These are phyloP conservation scores for Hydrozoanthus tunicans DNA, from an alignment of 64 coral and sea anemone genomes.

Conservation along the genomic window DNA sequence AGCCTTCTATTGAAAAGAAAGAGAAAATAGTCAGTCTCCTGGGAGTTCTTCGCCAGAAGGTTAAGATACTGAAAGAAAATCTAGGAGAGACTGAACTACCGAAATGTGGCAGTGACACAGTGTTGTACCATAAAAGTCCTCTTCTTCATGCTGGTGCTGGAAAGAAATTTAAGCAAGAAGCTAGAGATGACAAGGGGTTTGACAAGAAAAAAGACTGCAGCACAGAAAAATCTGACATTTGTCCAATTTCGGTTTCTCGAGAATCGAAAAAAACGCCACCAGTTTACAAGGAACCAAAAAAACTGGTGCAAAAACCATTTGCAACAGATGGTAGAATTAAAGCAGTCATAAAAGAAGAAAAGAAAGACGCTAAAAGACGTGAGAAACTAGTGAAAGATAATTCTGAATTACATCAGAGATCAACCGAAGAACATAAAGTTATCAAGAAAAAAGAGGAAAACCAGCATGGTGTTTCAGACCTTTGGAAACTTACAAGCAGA, in stretches of 20 bases:
- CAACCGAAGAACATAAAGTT: background rate
- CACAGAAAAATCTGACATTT: no score
- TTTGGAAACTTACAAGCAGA: background rate
- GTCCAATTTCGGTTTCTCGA: no score
- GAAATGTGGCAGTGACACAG: no score
- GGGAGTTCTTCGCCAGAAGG: slow-evolving; percentile 3
- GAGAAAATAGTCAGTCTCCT: background rate
- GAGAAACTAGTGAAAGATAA: background rate
- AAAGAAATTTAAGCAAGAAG: no score
- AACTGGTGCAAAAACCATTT: background rate
- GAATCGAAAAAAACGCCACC: background rate
- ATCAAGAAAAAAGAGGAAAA: background rate
- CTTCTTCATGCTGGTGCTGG: no score
- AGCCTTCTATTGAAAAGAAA: slow-evolving; percentile 11
- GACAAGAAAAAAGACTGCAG: no score
- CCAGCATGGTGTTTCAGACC: background rate
- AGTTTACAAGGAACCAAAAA: background rate
- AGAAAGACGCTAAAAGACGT: background rate
- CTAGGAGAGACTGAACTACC: background rate
- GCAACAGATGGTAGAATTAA: background rate
- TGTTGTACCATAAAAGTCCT: no score
- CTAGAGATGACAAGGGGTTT: no score
- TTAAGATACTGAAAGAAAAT: background rate
- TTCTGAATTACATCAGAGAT: background rate
- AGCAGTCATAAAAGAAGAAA: background rate